Conservation (phyloP, 2,888 invertebrate species). For the Hermaeophaga mercurialis region DNA sequence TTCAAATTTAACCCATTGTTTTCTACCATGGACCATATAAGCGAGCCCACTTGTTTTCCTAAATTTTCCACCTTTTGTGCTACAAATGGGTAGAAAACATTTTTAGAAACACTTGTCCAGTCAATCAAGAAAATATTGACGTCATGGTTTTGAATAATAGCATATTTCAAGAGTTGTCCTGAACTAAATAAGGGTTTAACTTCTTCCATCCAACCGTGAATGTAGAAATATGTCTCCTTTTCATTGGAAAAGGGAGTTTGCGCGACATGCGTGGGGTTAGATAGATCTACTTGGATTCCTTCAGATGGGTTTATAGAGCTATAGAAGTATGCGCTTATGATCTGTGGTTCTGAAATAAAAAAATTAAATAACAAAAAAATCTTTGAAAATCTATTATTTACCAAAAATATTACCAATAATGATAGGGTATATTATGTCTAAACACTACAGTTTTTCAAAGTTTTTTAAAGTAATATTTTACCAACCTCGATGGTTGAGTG, state of each 20-base stretch:
- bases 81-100: conserved; percentile 21
- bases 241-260: conserved; percentile 37
- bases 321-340: neutral
- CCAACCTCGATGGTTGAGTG: too few species aligned
- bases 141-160: conserved; percentile 40
- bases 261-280: neutral
- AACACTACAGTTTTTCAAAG: too few species aligned
- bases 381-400: too few species aligned
- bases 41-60: conserved; percentile 42
- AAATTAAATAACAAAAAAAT: too few species aligned
- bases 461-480: too few species aligned
- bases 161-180: conserved; percentile 39
- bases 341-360: too few species aligned
- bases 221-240: conserved; percentile 44
- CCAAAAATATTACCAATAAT: too few species aligned
- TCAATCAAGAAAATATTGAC: conserved; percentile 51
- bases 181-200: conserved; percentile 36
- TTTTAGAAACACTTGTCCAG: conserved; percentile 40
- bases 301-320: neutral
- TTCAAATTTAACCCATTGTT: conserved; percentile 22
- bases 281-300: conserved; percentile 2
- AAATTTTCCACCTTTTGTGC: conserved; percentile 27
- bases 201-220: conserved; percentile 49
- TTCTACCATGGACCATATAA: conserved; percentile 28
- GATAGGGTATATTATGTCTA: too few species aligned